Conservation (phyloP, 1,140 invertebrate genomes). For the Drosophila tropicalis region DNA sequence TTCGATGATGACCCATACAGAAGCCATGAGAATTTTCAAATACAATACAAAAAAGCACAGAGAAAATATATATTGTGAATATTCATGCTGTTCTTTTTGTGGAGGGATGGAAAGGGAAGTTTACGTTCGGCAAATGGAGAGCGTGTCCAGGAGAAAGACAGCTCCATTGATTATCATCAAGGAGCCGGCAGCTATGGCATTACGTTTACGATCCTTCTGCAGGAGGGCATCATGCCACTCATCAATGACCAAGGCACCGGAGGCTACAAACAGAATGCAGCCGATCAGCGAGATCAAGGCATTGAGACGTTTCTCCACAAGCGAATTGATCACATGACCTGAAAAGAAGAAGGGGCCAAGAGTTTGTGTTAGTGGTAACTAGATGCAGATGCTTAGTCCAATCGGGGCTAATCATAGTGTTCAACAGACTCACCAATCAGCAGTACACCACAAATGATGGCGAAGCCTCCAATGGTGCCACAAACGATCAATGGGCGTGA, state of each 20-base stretch:
- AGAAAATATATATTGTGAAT: constrained; percentile 20
- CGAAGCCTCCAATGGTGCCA: constrained; percentile 86
- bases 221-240: constrained; percentile 69
- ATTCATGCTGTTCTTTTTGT: not conserved
- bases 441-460: constrained; percentile 86
- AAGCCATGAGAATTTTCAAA: constrained; percentile 55
- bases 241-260: constrained; percentile 87
- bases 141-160: constrained; percentile 88
- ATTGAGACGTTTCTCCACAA: constrained; percentile 83
- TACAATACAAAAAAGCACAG: constrained; percentile 31
- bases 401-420: not conserved
- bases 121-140: constrained; percentile 86
- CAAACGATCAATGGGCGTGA: constrained; percentile 63
- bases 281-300: constrained; percentile 85
- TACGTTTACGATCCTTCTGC: constrained; percentile 84
- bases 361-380: not conserved
- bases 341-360: not conserved
- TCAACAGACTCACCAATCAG: constrained; percentile 84
- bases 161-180: constrained; percentile 89
- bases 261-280: constrained; percentile 88
- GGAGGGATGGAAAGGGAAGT: constrained; percentile 11
- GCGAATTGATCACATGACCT: constrained; percentile 85
- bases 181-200: constrained; percentile 88
- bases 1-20: constrained; percentile 42
- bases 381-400: not conserved